These are phyloP conservation scores for Dioctria linearis DNA, from an alignment of 2,888 invertebrate genomes.

Conservation along the genomic window DNA sequence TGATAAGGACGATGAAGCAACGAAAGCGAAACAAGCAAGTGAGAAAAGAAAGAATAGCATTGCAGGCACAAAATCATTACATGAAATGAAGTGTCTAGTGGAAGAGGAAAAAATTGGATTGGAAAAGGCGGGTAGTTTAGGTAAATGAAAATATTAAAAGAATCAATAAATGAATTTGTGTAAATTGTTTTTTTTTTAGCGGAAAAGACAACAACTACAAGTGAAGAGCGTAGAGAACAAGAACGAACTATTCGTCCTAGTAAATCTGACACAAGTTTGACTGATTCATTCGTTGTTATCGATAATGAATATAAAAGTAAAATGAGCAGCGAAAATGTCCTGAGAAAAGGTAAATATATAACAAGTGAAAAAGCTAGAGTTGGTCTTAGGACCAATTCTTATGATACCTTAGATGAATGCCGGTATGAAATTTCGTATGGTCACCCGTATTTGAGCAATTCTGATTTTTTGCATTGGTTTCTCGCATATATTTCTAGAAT, in stretches of 20 bases:
- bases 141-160: constrained; percentile 53
- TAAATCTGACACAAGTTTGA: constrained; percentile 92
- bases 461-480: no score
- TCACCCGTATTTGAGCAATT: no score
- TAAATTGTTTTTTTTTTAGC: constrained; percentile 40
- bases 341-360: constrained; percentile 66
- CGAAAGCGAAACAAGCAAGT: not conserved
- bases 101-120: constrained; percentile 62
- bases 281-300: constrained; percentile 90
- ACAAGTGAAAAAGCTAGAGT: no score
- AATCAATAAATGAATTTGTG: not conserved
- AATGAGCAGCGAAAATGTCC: constrained; percentile 66
- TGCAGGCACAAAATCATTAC: constrained; percentile 69
- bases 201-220: constrained; percentile 64
- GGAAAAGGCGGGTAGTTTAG: constrained; percentile 62
- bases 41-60: constrained; percentile 68
- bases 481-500: no score
- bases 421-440: no score
- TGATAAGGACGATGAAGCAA: constrained; percentile 4
- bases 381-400: no score
- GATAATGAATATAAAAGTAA: constrained; percentile 69
- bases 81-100: constrained; percentile 70
- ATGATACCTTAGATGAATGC: no score
- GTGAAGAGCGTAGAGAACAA: constrained; percentile 68
- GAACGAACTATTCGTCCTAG: constrained; percentile 83